phyloP scores from a whole-genome alignment of 2,888 invertebrate species.

The Tribolium freemani region DNA sequence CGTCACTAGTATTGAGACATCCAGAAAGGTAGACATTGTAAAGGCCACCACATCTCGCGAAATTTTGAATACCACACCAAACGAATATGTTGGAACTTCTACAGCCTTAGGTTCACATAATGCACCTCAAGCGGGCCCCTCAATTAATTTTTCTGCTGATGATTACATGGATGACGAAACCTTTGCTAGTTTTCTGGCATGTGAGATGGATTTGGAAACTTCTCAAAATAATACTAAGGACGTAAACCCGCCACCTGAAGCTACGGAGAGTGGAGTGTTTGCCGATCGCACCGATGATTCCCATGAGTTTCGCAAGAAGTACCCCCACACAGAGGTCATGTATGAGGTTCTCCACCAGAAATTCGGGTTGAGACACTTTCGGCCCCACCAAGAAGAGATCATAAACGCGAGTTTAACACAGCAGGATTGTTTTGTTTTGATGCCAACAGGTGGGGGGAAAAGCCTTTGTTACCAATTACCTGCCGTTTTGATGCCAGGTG shows the following conservation, averaged over 20 bases:
- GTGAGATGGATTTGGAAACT: conserved; percentile 6
- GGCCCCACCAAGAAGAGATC: conserved; percentile 94
- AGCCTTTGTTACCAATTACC: conserved; percentile 94
- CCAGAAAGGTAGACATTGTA: too few species aligned
- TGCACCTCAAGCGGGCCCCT: not conserved
- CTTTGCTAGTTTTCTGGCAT: conserved; percentile 50
- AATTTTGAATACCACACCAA: too few species aligned
- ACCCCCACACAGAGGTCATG: conserved; percentile 58
- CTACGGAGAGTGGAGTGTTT: not conserved
- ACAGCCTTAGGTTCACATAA: not conserved
- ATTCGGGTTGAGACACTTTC: conserved; percentile 90
- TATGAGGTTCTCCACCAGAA: conserved; percentile 66
- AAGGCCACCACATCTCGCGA: too few species aligned
- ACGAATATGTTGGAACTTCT: not conserved
- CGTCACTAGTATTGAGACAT: too few species aligned
- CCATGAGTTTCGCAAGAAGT: conserved; percentile 53
- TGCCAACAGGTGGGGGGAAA: conserved; percentile 98
- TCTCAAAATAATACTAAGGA: not conserved
- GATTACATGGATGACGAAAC: conserved; percentile 61
- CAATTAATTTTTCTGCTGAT: conserved; percentile 4
- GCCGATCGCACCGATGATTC: conserved; percentile 53
- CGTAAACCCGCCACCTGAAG: not conserved
- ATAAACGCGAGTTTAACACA: conserved; percentile 91
- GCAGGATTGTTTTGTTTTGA: conserved; percentile 94
- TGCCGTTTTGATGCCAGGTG: conserved; percentile 85